These are phyloP conservation scores for Arrhamphus sclerolepis DNA, from an alignment of 2,797 vertebrate genomes.

Conservation along the genomic window DNA sequence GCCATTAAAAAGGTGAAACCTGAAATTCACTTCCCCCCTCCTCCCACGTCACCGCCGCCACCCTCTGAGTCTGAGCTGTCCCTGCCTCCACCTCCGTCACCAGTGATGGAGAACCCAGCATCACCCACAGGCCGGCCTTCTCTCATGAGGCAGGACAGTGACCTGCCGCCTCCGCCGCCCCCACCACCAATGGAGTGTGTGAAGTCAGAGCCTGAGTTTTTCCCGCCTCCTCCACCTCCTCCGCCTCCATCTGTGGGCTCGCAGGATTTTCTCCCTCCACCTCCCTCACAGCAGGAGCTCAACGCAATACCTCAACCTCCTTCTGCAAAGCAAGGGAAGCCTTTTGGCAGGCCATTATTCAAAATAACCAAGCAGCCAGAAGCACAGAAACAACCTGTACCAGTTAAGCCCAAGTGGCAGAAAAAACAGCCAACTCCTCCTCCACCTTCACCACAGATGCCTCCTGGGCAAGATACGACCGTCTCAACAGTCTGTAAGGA, in stretches of 20 bases:
- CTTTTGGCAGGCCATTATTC: conserved; percentile 71
- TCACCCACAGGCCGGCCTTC: conserved; percentile 59
- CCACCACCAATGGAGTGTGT: conserved; percentile 79
- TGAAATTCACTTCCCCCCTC: conserved; percentile 85
- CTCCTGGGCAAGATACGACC: conserved; percentile 37
- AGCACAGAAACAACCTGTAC: conserved; percentile 60
- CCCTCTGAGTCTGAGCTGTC: conserved; percentile 86
- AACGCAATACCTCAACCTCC: conserved; percentile 68
- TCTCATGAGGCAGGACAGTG: conserved; percentile 78
- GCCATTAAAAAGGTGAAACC: conserved; percentile 74
- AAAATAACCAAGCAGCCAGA: conserved; percentile 81
- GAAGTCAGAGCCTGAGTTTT: conserved; percentile 77
- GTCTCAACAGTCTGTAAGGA: conserved; percentile 37
- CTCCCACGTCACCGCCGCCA: conserved; percentile 79
- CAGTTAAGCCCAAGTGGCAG: conserved; percentile 78
- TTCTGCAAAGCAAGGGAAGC: conserved; percentile 62
- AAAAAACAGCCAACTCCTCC: conserved; percentile 68
- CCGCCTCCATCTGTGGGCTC: conserved; percentile 47
- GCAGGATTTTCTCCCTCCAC: conserved; percentile 75
- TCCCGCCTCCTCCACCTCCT: conserved; percentile 74
- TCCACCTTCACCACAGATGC: conserved; percentile 54
- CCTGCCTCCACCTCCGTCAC: conserved; percentile 86
- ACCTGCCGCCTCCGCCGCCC: conserved; percentile 81
- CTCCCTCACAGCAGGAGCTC: conserved; percentile 82
- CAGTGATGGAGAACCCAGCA: conserved; percentile 70